Base-by-base conservation (phyloP, 1,140 invertebrate species). In the Drosophila insularis region DNA sequence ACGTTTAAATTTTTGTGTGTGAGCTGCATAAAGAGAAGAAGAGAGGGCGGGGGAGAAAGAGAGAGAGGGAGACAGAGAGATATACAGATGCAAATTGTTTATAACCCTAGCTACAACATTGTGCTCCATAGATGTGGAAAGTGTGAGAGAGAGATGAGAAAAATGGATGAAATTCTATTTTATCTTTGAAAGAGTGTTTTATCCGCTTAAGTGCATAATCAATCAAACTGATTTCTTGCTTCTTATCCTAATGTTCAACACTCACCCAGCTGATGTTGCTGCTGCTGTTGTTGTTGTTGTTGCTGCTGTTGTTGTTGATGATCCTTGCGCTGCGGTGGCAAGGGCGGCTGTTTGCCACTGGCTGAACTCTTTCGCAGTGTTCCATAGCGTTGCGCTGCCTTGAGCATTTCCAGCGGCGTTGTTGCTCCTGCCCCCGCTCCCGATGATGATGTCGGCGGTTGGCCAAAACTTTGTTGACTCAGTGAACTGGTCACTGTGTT, bases 161-260 rank as follows among this genome's bases (percentile, higher is more conserved):
- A 32, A 17, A 46, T 37, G 46, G 65, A 55, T 66, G 53, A 74
- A 77, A 77, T 78, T 75, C 66, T 79, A 82, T 86, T 87, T 87
- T 87, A 87, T 86, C 17, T 46, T 46, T 46, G 43, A 50, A 50
- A 50, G 43, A 50, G 17, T 50, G 43, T 86, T 87, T 72, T 81
- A 69, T 70, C 67, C 50, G 82, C 82, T 90, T 90, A 90, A 89
- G 84, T 90, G 86, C 71, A 81, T 90, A 90, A 90, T 90, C 86
- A 90, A 90, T 90, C 86, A 90, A 81, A 78, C 81, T 90, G 81
- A 90, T 86, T 81, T 90, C 74, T 71, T 32, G 70, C 69, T 77
- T 73, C 72, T 68, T 54, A 58, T 31, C 32, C 31, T 60, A 37
- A 40, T 35, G 66, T 8, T 75, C 37, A 59, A 75, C 39, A 79